Percentiles rank a stretch among this genome's conserved stretches.
Evolutionary conservation across 2,888 invertebrate species (phyloP).

Genomic region (Neria commutata): DNA sequence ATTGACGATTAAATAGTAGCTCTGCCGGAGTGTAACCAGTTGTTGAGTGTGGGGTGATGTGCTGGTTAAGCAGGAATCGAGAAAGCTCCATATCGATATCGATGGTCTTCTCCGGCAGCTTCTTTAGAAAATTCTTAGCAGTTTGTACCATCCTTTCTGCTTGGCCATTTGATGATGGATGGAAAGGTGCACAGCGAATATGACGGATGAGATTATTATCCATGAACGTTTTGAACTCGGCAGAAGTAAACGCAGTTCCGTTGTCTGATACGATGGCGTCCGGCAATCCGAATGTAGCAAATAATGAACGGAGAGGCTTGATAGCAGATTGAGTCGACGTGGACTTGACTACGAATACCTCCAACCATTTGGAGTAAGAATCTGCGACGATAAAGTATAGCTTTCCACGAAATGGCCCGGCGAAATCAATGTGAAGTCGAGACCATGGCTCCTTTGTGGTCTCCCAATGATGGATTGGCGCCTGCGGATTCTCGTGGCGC

Average conservation of each 20-base stretch:
- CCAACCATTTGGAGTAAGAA: constrained; percentile 19
- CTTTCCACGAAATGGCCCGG: constrained; percentile 4
- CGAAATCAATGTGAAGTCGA: constrained; percentile 8
- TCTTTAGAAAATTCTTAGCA: constrained; percentile 21
- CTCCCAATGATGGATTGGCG: not conserved
- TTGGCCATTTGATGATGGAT: constrained; percentile 10
- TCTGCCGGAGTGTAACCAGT: constrained; percentile 14
- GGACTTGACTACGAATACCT: constrained; percentile 17
- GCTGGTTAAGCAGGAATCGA: constrained; percentile 18
- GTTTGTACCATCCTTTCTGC: constrained; percentile 11
- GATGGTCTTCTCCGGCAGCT: not conserved
- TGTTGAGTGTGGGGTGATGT: constrained; percentile 17
- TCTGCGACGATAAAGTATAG: constrained; percentile 13
- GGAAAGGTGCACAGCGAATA: constrained; percentile 19
- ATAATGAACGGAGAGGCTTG: constrained; percentile 12
- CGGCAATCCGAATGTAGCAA: constrained; percentile 15
- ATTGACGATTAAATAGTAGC: constrained; percentile 13
- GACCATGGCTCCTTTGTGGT: not conserved
- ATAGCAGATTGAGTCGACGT: constrained; percentile 18
- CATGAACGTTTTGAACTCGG: constrained; percentile 17
- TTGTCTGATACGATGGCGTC: constrained; percentile 18
- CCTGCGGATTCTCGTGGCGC: not conserved
- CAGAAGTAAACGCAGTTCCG: constrained; percentile 17
- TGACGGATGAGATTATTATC: constrained; percentile 21
- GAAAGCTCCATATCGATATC: constrained; percentile 9